These are phyloP conservation scores for Heterodera schachtii DNA, from an alignment of 1,140 invertebrate genomes.

Conservation along the genomic window DNA sequence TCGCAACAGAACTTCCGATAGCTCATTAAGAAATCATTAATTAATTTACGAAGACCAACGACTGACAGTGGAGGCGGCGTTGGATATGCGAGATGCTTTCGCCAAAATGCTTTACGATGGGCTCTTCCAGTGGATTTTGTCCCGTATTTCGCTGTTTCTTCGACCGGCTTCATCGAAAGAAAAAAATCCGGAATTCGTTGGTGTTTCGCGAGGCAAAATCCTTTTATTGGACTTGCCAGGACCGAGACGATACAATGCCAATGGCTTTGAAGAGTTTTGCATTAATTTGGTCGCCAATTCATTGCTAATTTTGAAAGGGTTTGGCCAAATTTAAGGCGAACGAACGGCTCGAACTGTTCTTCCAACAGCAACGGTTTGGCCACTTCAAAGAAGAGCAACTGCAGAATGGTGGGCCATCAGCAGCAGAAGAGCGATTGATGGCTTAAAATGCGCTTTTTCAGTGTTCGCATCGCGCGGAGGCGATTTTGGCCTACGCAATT, in stretches of 20 bases:
- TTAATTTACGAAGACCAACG: neutral
- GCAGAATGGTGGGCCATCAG: neutral
- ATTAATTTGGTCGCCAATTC: constrained; percentile 73
- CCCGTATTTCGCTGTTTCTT: constrained; percentile 42
- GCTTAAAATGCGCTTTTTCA: neutral
- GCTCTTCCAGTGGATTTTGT: constrained; percentile 42
- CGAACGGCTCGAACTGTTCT: constrained; percentile 92
- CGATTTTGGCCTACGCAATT: neutral
- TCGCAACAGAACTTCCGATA: neutral
- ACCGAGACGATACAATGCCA: constrained; percentile 53
- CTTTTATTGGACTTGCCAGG: constrained; percentile 35
- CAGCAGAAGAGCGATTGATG: neutral
- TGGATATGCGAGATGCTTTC: constrained; percentile 46
- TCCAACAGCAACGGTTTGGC: constrained; percentile 80
- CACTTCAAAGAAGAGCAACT: constrained; percentile 21
- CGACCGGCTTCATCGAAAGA: constrained; percentile 16
- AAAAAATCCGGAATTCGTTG: neutral
- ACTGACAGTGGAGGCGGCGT: constrained; percentile 30
- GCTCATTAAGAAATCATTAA: neutral
- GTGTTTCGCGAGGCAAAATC: constrained; percentile 23
- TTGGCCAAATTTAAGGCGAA: constrained; percentile 68
- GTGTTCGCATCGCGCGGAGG: neutral
- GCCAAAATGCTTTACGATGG: constrained; percentile 45
- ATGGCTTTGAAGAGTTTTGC: constrained; percentile 89
- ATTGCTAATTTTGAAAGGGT: neutral